A percentile compares a stretch with the other conserved stretches of the same genome.
Conservation (phyloP, 2,888 invertebrate genomes). For the Craniophora ligustri region DNA sequence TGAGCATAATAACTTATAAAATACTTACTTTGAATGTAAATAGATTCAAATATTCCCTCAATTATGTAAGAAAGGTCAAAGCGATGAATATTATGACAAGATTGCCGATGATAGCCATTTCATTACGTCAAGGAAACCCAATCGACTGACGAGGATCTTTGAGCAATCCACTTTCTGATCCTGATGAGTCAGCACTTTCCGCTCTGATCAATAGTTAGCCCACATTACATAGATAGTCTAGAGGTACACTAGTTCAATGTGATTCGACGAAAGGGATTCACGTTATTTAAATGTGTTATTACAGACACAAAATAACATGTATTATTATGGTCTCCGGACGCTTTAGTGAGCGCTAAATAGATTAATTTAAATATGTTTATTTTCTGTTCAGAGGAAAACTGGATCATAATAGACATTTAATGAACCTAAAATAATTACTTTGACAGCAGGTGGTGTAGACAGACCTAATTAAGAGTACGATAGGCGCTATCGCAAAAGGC, state of each 20-base stretch:
- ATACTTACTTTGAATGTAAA: background rate
- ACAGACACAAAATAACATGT: no score
- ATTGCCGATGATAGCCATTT: slow-evolving; percentile 47
- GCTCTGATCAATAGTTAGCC: slow-evolving; percentile 58
- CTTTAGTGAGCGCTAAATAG: no score
- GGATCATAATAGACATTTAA: slow-evolving; percentile 22
- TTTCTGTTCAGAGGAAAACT: slow-evolving; percentile 13
- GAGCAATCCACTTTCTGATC: slow-evolving; percentile 60
- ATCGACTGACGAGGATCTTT: slow-evolving; percentile 53
- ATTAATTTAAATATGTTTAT: slow-evolving; percentile 13
- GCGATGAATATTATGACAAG: slow-evolving; percentile 20
- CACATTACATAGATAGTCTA: slow-evolving; percentile 37
- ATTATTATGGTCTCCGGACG: no score
- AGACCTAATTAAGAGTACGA: slow-evolving; percentile 26
- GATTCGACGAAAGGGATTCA: slow-evolving; percentile 6
- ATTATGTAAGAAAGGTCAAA: background rate
- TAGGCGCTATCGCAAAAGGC: slow-evolving; percentile 13
- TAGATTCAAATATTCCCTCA: background rate
- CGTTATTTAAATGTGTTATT: slow-evolving; percentile 22
- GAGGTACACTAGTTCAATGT: slow-evolving; percentile 39
- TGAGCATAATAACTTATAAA: no score
- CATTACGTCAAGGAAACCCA: slow-evolving; percentile 54
- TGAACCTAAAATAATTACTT: slow-evolving; percentile 26
- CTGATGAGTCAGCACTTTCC: slow-evolving; percentile 60
- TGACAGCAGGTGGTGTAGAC: slow-evolving; percentile 30